phyloP scores from a whole-genome alignment of 2,113 vertebrate species.

The Pimephales promelas region DNA sequence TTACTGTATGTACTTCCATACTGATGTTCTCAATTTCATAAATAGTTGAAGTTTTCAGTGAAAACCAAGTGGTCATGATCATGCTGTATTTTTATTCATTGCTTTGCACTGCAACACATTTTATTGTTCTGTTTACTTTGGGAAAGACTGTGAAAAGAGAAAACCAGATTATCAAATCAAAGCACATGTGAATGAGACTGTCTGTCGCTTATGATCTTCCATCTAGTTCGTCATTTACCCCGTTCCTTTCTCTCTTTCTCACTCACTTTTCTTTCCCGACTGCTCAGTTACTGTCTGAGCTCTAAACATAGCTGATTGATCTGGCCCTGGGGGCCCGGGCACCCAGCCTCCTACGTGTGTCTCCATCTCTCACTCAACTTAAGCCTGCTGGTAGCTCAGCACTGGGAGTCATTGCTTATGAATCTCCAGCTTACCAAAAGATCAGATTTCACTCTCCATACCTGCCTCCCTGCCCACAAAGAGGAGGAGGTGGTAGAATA shows the following conservation, averaged over 20 bases:
- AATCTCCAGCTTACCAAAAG: constrained; percentile 24
- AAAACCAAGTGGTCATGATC: background rate
- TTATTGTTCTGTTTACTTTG: constrained; percentile 21
- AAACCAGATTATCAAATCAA: constrained; percentile 15
- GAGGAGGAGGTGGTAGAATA: constrained; percentile 21
- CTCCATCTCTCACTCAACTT: constrained; percentile 57
- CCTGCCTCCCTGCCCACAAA: constrained; percentile 6
- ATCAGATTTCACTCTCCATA: constrained; percentile 5
- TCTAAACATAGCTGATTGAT: constrained; percentile 52
- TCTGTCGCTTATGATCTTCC: constrained; percentile 9
- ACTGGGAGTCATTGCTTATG: constrained; percentile 44
- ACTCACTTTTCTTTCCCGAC: background rate
- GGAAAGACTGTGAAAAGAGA: background rate
- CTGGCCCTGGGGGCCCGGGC: constrained; percentile 38
- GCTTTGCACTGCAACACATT: background rate
- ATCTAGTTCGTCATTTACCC: background rate
- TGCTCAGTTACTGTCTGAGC: constrained; percentile 33
- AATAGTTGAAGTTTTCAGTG: background rate
- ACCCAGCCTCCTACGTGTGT: constrained; percentile 40
- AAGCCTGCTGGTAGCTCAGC: constrained; percentile 46
- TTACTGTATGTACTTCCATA: constrained; percentile 15
- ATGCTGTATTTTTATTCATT: background rate
- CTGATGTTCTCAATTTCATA: background rate
- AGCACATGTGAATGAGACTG: constrained; percentile 23
- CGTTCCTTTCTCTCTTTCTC: background rate